phyloP scores from a whole-genome alignment of 2,888 invertebrate genomes.

The Coecobrya sp. region DNA sequence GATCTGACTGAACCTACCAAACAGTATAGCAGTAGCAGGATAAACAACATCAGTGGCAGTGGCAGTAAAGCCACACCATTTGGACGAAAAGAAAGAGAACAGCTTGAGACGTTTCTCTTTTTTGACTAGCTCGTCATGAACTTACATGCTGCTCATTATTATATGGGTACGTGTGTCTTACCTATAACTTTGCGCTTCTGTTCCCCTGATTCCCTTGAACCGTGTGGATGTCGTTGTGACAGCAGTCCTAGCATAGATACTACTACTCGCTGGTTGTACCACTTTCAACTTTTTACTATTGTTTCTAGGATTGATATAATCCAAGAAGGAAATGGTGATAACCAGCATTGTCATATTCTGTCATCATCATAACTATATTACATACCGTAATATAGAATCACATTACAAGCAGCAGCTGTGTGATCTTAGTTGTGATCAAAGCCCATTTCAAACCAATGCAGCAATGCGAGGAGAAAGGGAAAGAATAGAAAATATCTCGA shows the following conservation, averaged over 20 bases:
- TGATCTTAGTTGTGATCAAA: no score
- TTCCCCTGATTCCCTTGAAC: not conserved
- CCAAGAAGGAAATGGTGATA: not conserved
- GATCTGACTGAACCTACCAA: not conserved
- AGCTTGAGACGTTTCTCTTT: slow-evolving; percentile 63
- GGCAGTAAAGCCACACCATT: slow-evolving; percentile 22
- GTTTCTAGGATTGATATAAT: not conserved
- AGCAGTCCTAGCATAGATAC: not conserved
- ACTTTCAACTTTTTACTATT: not conserved
- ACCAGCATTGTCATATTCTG: not conserved
- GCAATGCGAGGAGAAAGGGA: no score
- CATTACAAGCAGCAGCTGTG: not conserved
- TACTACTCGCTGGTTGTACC: not conserved
- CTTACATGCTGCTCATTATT: slow-evolving; percentile 6
- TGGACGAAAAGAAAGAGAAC: slow-evolving; percentile 33
- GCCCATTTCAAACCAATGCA: no score
- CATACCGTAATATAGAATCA: not conserved
- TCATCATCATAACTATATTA: slow-evolving; percentile 8
- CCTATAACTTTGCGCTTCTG: not conserved
- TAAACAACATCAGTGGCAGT: not conserved
- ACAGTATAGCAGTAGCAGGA: not conserved
- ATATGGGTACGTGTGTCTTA: not conserved
- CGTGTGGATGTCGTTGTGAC: not conserved
- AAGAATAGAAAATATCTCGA: not conserved
- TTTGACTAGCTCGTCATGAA: slow-evolving; percentile 27